phyloP scores from a whole-genome alignment of 2,797 vertebrate species.

The Xenentodon cancila region DNA sequence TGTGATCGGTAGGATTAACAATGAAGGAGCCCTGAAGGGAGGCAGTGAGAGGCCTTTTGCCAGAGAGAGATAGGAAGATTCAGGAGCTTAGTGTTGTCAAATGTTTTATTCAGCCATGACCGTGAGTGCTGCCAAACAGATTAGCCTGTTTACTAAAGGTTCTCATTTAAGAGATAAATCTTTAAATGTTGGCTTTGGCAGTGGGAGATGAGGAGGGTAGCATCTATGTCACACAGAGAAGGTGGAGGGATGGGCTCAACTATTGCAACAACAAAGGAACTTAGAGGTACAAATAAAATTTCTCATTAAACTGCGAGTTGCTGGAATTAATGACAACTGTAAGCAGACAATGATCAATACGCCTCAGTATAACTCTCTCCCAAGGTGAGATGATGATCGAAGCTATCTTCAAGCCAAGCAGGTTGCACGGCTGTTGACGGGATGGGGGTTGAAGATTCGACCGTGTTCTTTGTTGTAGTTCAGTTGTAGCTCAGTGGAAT shows the following conservation, averaged over 20 bases:
- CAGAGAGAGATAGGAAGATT: constrained; percentile 85
- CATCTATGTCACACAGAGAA: constrained; percentile 61
- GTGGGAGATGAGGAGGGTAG: constrained; percentile 55
- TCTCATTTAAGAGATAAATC: constrained; percentile 89
- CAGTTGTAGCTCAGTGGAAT: constrained; percentile 75
- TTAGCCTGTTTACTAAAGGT: constrained; percentile 90
- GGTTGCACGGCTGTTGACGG: constrained; percentile 59
- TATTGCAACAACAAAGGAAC: constrained; percentile 69
- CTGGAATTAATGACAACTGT: constrained; percentile 72
- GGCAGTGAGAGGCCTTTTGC: constrained; percentile 78
- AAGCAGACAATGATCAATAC: constrained; percentile 83
- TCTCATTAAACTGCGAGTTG: constrained; percentile 66
- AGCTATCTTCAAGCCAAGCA: constrained; percentile 65
- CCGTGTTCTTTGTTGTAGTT: constrained; percentile 74
- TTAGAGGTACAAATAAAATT: constrained; percentile 62
- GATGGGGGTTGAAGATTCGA: constrained; percentile 54
- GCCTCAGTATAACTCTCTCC: constrained; percentile 71
- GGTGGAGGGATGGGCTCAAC: constrained; percentile 23
- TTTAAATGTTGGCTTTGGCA: constrained; percentile 88
- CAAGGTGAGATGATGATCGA: constrained; percentile 75
- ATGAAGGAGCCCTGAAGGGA: constrained; percentile 78
- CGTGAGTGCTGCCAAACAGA: constrained; percentile 88
- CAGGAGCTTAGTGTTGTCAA: constrained; percentile 84
- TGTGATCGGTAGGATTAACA: constrained; percentile 80
- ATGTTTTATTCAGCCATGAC: constrained; percentile 91